Evolutionary conservation across 2,797 vertebrate species (phyloP).

Genomic region (Dromococcyx pavoninus): DNA sequence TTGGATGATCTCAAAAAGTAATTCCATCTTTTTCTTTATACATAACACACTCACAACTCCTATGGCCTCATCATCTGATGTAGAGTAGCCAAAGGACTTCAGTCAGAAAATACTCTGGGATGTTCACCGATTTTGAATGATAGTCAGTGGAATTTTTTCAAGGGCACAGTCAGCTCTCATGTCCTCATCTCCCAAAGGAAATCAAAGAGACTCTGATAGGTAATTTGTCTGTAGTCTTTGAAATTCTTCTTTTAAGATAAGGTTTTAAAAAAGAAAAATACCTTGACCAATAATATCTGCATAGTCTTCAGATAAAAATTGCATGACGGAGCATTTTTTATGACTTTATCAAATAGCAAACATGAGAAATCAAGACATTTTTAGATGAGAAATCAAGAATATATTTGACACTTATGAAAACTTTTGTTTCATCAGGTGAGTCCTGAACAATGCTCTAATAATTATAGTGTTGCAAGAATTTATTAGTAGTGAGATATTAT

Average conservation of each 20-base stretch:
- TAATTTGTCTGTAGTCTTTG: neutral
- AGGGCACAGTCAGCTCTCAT: neutral
- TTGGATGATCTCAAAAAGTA: neutral
- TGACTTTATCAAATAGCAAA: neutral
- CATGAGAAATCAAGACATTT: neutral
- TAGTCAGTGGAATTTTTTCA: conserved; percentile 13
- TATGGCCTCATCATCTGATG: neutral
- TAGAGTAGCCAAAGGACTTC: conserved; percentile 16
- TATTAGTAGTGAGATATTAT: neutral
- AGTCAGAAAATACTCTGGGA: conserved; percentile 10
- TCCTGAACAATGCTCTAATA: neutral
- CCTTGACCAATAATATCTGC: neutral
- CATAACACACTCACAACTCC: neutral
- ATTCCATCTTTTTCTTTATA: neutral
- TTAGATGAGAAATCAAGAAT: neutral
- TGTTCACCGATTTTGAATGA: conserved; percentile 35
- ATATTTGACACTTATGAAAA: neutral
- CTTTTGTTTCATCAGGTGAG: neutral
- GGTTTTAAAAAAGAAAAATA: neutral
- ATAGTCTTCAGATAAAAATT: neutral
- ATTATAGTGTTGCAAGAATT: neutral
- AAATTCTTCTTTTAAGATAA: neutral
- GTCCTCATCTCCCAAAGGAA: conserved; percentile 9
- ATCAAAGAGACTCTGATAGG: neutral
- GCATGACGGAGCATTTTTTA: neutral